Evolutionary conservation across 2,888 invertebrate species (phyloP), one percentile per base, ranked within the genome.

Genomic region (Congeria kusceri): DNA sequence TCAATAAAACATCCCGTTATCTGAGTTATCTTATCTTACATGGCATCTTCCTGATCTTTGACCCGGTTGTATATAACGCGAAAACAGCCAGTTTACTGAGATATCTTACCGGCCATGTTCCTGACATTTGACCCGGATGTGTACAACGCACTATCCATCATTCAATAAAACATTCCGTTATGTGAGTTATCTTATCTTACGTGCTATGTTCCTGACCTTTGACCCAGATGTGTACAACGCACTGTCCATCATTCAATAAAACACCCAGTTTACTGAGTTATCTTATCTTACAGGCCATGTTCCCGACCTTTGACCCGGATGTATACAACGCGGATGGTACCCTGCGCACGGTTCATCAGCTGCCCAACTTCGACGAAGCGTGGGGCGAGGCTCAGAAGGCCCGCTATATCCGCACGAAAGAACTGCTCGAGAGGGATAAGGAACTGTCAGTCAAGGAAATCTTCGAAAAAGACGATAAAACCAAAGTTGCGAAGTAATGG

Each of bases 331-430:
- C 88, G 0, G 90, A 90, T 58, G 90, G 90, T 11, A 80, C 85
- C 15, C 56, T 88, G 15, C 83, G 89, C 18, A 91, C 89, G 2
- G 71, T 87, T 58, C 87, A 89, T 65, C 63, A 61, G 7, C 47
- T 90, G 67, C 90, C 91, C 0, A 64, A 84, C 18, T 86, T 88
- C 39, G 84, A 87, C 0, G 70, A 84, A 44, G 65, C 83, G 0
- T 88, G 85, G 64, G 83, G 80, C 28, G 85, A 92, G 68, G 92
- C 92, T 1, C 68, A 77, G 70, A 88, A 88, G 56, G 91, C 92
- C 0, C 80, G 90, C 20, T 91, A 90, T 63, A 83, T 90, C 1
- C 73, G 91, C 0, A 73, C 84, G 1, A 78, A 75, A 23, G 84
- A 87, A 18, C 62, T 57, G n/a, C 58, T 59, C 9, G 86, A 82